Evolutionary conservation across 2,888 invertebrate species (phyloP), one percentile per base, ranked within the genome.

Genomic region (Oscheius onirici): DNA sequence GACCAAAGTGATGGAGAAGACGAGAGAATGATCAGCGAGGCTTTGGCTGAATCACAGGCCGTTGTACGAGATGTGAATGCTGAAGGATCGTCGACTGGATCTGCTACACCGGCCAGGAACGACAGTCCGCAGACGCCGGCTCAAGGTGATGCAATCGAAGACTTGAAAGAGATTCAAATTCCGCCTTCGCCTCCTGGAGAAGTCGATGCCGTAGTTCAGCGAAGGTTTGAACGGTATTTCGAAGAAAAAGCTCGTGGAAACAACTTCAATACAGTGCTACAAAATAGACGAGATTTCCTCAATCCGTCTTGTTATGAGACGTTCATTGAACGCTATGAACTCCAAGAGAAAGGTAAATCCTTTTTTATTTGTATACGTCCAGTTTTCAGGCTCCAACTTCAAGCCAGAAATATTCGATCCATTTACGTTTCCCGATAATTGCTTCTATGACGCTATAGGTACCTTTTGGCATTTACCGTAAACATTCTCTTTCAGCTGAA

Each of bases 291-390:
- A 11, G 72, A 75, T 22, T 81, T 76, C 71, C 71, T 72, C 41
- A 81, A 81, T 63, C 81, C 81, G 15, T 77, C 79, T 63, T 79
- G 78, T 66, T 81, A 81, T 67, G 76, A 76, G 26, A 61, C 72
- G 10, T 81, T 81, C 72, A 81, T 81, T n/a, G 75, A 78, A 54
- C 41, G 55, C 3, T 77, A 74, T 41, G 73, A 78, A 15, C 71
- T 81, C n/a, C 74, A 81, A 34, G 79, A 79, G 43, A 79, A 77
- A 70, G 79, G 74, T 71, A 24, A 3, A 13, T 49, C 5, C 43
- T 40, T 24, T 49, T 20, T 15, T 26, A 8, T 20, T 22, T 13
- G 24, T 34, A 51, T 40, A 10, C 11, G 3, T 52, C 8, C 0
- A 17, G 46, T 40, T 55, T 69, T 58, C 43, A 69, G 77, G 81